Percentiles rank a stretch among this genome's conserved stretches.
Conservation (phyloP, 1,140 invertebrate genomes). For the Drosophila chauvacae region DNA sequence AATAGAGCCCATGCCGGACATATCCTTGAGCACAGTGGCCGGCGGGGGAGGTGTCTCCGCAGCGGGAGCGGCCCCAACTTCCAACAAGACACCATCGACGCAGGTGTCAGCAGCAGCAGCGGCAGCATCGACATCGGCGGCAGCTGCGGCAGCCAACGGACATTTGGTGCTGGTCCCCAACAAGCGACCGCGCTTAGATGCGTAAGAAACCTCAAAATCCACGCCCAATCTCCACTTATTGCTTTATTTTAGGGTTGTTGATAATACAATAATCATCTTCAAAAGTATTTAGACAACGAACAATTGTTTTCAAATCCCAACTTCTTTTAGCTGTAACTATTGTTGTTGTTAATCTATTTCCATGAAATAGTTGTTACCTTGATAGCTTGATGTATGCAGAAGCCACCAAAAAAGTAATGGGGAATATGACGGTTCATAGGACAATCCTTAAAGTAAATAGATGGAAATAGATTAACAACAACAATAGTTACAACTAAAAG, state of each 20-base stretch:
- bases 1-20: conserved; percentile 79
- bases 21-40: conserved; percentile 49
- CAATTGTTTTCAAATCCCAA: no score
- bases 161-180: conserved; percentile 68
- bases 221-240: not conserved
- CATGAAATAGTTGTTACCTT: no score
- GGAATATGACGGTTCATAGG: no score
- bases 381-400: no score
- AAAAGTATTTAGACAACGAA: no score
- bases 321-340: no score
- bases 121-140: conserved; percentile 53
- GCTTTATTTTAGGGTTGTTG: not conserved
- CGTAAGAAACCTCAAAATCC: conserved; percentile 44
- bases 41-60: conserved; percentile 13
- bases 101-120: not conserved
- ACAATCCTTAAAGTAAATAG: no score
- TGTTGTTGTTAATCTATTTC: no score
- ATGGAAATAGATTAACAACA: no score
- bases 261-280: no score
- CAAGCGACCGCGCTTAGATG: conserved; percentile 77
- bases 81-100: conserved; percentile 31
- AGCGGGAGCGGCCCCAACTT: conserved; percentile 7
- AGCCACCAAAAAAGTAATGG: no score
- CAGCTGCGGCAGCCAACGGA: conserved; percentile 62
- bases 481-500: no score